Evolutionary conservation across 2,113 vertebrate genomes (phyloP), one percentile per base, ranked within the genome.

Genomic region (Drymodes brunneopygia): DNA sequence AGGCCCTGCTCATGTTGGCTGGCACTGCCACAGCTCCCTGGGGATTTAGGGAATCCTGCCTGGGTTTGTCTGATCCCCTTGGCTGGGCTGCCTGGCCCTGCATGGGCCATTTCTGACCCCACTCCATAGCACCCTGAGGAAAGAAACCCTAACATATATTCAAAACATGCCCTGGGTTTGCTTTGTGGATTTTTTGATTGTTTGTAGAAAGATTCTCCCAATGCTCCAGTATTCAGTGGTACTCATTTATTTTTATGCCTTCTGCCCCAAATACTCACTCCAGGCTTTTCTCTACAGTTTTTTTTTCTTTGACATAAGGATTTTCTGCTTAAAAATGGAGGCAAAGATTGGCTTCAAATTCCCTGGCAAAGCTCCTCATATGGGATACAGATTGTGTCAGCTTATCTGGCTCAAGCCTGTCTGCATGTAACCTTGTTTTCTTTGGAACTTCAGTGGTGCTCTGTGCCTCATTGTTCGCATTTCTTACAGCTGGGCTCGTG

Each of bases 381-480:
- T 38, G 53, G 64, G 24, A 61, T 69, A 42, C 53, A 82, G 81
- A 86, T 88, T 70, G 84, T 80, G 31, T 88, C 61, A 60, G 79
- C 56, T 95, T 71, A 84, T 93, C 81, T 90, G 79, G 47, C 57
- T 89, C 60, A 77, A 95, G 73, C 15, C 73, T 66, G 70, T 31
- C 81, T 92, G 81, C 65, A 58, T 8, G 3, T 33, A 74, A 81
- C 20, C 8, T 44, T 86, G 73, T 93, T 94, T 93, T 71, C 81
- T 71, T 85, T 94, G 66, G 57, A 92, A 80, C 40, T 53, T 74
- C 70, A 75, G 29, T 29, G 58, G 21, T 93, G 73, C 28, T 91
- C 60, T 81, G 56, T 47, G 79, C 79, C 56, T 71, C 57, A 38
- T 24, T 88, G 82, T 81, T 90, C 92, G 75, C 61, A 54, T 44